phyloP scores from a whole-genome alignment of 2,113 vertebrate genomes.

The Notechis scutatus region DNA sequence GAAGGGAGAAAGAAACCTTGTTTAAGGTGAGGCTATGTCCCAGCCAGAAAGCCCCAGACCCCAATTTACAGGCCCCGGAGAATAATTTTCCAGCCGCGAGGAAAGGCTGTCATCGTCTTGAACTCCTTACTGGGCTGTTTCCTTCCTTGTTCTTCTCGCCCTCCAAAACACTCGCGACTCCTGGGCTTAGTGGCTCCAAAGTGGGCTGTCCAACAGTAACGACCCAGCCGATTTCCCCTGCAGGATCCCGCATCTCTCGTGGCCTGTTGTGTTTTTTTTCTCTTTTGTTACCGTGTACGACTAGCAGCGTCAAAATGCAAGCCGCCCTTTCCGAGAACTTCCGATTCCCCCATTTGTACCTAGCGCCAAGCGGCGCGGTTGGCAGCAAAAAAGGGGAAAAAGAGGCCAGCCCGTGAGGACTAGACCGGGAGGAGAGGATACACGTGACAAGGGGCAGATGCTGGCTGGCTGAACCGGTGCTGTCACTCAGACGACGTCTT shows the following conservation, averaged over 20 bases:
- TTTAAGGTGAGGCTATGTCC: background rate
- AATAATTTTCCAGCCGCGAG: background rate
- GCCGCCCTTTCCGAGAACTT: background rate
- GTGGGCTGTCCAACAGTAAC: background rate
- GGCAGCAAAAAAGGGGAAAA: too few species aligned
- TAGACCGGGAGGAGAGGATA: too few species aligned
- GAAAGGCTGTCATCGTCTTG: background rate
- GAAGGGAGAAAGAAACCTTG: background rate
- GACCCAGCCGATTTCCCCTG: background rate
- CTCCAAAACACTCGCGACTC: background rate
- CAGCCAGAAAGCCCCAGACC: background rate
- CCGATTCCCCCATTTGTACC: background rate
- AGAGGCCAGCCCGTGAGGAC: background rate
- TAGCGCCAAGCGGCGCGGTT: too few species aligned
- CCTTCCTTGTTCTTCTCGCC: background rate
- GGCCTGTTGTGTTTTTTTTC: background rate
- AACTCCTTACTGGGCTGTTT: background rate
- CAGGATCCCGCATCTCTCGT: background rate
- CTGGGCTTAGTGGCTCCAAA: background rate
- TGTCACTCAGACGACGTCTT: background rate
- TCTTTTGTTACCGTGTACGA: background rate
- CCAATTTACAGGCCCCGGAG: background rate
- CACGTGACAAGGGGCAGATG: background rate
- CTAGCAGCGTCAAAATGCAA: background rate
- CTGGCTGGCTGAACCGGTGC: background rate